Percentiles rank a stretch among this genome's conserved stretches.
Conservation (phyloP, 2,888 invertebrate genomes). For the Drosophila neutralis region DNA sequence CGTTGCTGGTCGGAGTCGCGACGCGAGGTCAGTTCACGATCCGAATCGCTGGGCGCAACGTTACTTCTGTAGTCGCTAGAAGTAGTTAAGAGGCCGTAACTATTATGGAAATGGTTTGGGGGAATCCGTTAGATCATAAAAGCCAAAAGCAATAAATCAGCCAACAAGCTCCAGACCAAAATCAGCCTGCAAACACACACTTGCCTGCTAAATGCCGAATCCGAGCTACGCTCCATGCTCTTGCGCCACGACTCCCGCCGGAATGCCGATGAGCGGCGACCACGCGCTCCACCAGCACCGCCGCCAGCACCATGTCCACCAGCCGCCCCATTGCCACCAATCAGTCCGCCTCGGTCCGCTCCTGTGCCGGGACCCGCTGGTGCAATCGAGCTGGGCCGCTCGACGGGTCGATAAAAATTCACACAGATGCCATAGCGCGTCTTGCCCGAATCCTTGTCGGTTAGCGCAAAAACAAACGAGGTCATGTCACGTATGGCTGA, state of each 20-base stretch:
- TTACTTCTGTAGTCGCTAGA: conserved; percentile 97
- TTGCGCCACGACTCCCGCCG: conserved; percentile 95
- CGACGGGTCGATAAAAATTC: conserved; percentile 98
- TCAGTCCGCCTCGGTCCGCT: conserved; percentile 48
- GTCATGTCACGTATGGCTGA: conserved; percentile 93
- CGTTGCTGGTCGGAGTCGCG: conserved; percentile 88
- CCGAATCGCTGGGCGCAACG: conserved; percentile 95
- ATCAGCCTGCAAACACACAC: conserved; percentile 66
- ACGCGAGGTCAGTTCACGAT: conserved; percentile 92
- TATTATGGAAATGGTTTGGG: conserved; percentile 82
- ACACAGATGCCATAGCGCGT: conserved; percentile 98
- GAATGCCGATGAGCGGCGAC: conserved; percentile 86
- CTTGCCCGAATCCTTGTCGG: conserved; percentile 99
- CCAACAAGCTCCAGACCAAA: conserved; percentile 12
- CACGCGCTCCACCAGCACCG: conserved; percentile 74
- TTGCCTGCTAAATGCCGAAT: conserved; percentile 97
- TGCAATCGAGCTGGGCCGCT: conserved; percentile 86
- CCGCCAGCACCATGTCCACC: conserved; percentile 48
- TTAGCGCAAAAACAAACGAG: conserved; percentile 98
- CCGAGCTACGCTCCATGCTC: conserved; percentile 96
- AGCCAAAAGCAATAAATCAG: conserved; percentile 32
- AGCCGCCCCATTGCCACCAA: conserved; percentile 42
- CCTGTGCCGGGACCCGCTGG: conserved; percentile 25
- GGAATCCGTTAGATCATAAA: conserved; percentile 38
- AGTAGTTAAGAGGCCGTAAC: conserved; percentile 85